These are phyloP conservation scores for Trisateles emortualis DNA, from an alignment of 2,888 invertebrate genomes.

Conservation along the genomic window DNA sequence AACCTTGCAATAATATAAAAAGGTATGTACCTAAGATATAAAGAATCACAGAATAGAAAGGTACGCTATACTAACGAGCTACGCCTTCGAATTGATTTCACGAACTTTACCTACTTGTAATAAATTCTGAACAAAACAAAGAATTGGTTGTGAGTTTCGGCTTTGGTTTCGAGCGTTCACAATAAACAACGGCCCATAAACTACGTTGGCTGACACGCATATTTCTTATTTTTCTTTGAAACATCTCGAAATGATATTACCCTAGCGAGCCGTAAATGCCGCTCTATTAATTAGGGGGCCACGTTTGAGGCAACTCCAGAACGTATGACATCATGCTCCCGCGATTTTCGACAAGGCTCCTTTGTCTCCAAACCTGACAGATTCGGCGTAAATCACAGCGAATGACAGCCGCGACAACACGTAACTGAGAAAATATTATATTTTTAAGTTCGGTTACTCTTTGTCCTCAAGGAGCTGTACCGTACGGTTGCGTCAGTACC, in stretches of 20 bases:
- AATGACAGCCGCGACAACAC: constrained; percentile 74
- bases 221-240: constrained; percentile 79
- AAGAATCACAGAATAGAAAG: constrained; percentile 40
- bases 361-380: constrained; percentile 79
- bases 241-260: constrained; percentile 54
- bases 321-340: constrained; percentile 78
- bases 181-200: constrained; percentile 76
- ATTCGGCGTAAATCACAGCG: constrained; percentile 77
- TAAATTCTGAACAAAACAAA: constrained; percentile 66
- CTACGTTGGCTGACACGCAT: constrained; percentile 64
- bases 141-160: constrained; percentile 64
- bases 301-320: constrained; percentile 45
- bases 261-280: constrained; percentile 70
- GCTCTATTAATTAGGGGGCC: constrained; percentile 76
- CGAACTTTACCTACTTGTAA: constrained; percentile 51
- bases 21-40: constrained; percentile 34
- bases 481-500: constrained; percentile 61
- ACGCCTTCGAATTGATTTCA: constrained; percentile 54
- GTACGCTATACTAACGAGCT: constrained; percentile 52
- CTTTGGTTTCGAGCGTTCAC: constrained; percentile 56
- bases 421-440: constrained; percentile 76
- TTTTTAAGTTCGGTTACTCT: constrained; percentile 60
- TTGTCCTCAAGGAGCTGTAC: constrained; percentile 54
- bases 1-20: constrained; percentile 19
- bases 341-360: constrained; percentile 73